Base-by-base conservation (phyloP, 2,888 invertebrate genomes). In the Neoitamus cyanurus region DNA sequence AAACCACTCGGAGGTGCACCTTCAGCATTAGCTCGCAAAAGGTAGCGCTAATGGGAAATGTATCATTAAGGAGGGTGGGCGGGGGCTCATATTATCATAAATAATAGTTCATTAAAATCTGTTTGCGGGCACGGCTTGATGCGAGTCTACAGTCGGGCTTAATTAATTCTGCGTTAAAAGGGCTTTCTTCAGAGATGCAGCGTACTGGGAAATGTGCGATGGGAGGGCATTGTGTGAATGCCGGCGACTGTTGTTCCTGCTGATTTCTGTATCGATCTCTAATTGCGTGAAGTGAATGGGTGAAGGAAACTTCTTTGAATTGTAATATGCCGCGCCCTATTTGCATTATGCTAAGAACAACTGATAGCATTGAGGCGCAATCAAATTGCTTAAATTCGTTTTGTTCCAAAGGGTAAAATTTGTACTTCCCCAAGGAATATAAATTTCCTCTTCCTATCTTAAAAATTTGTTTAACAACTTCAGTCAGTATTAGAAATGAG, bases 31-130 rank as follows among this genome's bases (percentile, higher is more conserved):
- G 78, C 78, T 78, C 78, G 78, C 31, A 78, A 78, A 78, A 78
- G 58, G 58, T 78, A 58, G 78, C 78, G 30, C 48, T 78, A 78
- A 78, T 78, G 46, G 46, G 78, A 31, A 78, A 28, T 25, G 48
- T 48, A 30, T 31, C 78, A 78, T 75, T 75, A 75, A 42, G 13
- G 34, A n/a, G 34, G 31, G 34, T 0, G 46, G 28, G 31, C 6
- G 77, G 25, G 42, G 48, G 7, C 31, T 78, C 58, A 46, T 78
- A 78, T 78, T 78, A 42, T 31, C 30, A 78, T 78, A 48, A 78
- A 78, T 78, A 78, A 42, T 78, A 78, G 78, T 31, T 78, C 46
- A 78, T 78, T 78, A 78, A 48, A 46, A 42, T 78, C 78, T 78
- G 30, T 78, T 31, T 48, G 31, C 48, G 58, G 31, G 48, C 31